Evolutionary conservation across 2,888 invertebrate species (phyloP), one percentile per base, ranked within the genome.

Genomic region (Steromphala cineraria): DNA sequence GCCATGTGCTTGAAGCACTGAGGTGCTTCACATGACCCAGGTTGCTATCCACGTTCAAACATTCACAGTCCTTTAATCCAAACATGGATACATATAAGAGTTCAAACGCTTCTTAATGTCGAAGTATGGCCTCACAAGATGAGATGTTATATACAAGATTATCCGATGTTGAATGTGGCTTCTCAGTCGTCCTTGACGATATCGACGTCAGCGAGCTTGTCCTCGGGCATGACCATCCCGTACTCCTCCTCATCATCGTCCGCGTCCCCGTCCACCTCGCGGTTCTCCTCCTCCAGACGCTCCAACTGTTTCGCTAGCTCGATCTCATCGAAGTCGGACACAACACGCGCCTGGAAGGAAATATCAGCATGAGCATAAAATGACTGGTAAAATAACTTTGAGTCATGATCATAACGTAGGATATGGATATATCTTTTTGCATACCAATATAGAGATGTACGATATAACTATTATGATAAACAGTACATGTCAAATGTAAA

Each of bases 271-370:
- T 96, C 97, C 15, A 98, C 97, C 94, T 99, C 98, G 0, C 97
- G 96, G 94, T 99, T 99, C 94, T 98, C 98, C 74, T 96, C 96
- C 93, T 98, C 98, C 17, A 98, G 96, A 86, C 96, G 95, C 94
- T 98, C 98, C 96, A 99, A 96, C 94, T 98, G 97, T 91, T 97
- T 95, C 78, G 97, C 97, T 89, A 99, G 94, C 93, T 99, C 99
- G 1, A 98, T 98, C 94, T 99, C 99, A 94, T 99, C 99, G 21
- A 97, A 96, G 79, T 99, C 99, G 0, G 99, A 99, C 40, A 99
- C 99, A 85, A 99, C 98, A 94, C 99, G 98, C 67, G 99, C 98
- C 96, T 97, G 93, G 0, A 93, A 91, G 81, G 81, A 81, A 80
- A 87, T 55, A 80, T 81, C 56, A n/a, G 36, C 3, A 62, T 24